Evolutionary conservation across 2,888 invertebrate genomes (phyloP).

Genomic region (Azorinus chamasolen): DNA sequence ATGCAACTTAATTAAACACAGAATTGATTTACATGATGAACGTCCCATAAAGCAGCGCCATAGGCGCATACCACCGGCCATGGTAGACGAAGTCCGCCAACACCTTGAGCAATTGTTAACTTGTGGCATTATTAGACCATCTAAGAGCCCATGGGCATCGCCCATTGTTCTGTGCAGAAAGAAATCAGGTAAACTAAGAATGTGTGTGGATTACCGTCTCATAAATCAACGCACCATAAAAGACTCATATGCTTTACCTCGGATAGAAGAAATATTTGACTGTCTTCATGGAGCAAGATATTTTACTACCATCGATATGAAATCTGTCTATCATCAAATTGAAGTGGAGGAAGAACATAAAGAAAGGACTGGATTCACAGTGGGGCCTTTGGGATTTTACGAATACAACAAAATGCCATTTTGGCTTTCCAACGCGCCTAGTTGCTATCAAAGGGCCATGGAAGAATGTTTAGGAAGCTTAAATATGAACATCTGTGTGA

Average conservation of each 20-base stretch:
- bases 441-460: slow-evolving; percentile 20
- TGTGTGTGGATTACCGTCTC: no score
- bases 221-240: slow-evolving; percentile 20
- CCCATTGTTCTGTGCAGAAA: slow-evolving; percentile 11
- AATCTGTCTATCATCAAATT: slow-evolving; percentile 22
- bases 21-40: slow-evolving; percentile 9
- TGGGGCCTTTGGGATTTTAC: slow-evolving; percentile 20
- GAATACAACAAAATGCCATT: slow-evolving; percentile 12
- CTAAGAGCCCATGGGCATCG: slow-evolving; percentile 8
- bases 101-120: slow-evolving; percentile 60
- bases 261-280: slow-evolving; percentile 26
- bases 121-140: slow-evolving; percentile 2
- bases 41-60: slow-evolving; percentile 19
- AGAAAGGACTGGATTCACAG: slow-evolving; percentile 23
- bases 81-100: slow-evolving; percentile 22
- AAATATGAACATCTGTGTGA: slow-evolving; percentile 28
- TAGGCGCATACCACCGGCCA: slow-evolving; percentile 12
- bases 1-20: slow-evolving; percentile 19
- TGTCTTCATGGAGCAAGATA: no score
- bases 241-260: slow-evolving; percentile 16
- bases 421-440: slow-evolving; percentile 16
- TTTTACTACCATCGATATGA: slow-evolving; percentile 21
- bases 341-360: no score
- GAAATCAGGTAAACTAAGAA: slow-evolving; percentile 18
- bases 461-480: slow-evolving; percentile 16